Base-by-base conservation (phyloP, 1,140 invertebrate species). In the Drosophila trapezifrons region DNA sequence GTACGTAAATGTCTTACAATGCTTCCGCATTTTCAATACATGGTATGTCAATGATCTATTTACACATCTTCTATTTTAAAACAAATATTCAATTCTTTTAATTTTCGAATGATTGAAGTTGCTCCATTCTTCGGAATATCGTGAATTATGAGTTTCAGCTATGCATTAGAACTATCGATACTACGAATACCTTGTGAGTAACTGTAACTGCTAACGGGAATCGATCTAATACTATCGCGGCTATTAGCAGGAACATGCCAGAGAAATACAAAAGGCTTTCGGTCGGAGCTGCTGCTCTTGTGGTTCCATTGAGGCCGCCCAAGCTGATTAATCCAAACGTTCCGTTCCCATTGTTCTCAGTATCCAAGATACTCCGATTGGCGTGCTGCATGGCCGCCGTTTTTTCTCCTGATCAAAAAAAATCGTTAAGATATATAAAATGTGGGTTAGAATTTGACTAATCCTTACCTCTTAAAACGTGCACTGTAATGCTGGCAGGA, bases 301-400 rank as follows among this genome's bases (percentile, higher is more conserved):
- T 65, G 12, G 76, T 72, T 37, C 79, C 54, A 79, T 72, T 87
- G 0, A 78, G 62, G 8, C 80, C 80, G 15, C 78, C 76, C 8
- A 89, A 66, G 43, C 57, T 74, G 35, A 64, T 89, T 13, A 84
- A 42, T 25, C 84, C 74, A 10, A 84, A 54, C 6, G 76, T 87
- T 20, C 60, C 87, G 37, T 76, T 91, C 10, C 73, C 78, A 52
- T 58, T 85, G 32, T 47, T 79, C 37, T 91, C 90, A 29, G 62
- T 60, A 52, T 91, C 90, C 22, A 86, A 40, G 67, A 91, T 90
- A 51, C 92, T 93, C 3, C 92, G 90, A 83, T 94, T 95, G 45
- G 94, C 94, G 74, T 95, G 94, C 83, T 95, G 94, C 94, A 95
- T 95, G 0, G 94, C 94, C 12, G 94, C 94, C 59, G 94, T 94